phyloP scores from a whole-genome alignment of 2,888 invertebrate genomes.

The Spodoptera littoralis region DNA sequence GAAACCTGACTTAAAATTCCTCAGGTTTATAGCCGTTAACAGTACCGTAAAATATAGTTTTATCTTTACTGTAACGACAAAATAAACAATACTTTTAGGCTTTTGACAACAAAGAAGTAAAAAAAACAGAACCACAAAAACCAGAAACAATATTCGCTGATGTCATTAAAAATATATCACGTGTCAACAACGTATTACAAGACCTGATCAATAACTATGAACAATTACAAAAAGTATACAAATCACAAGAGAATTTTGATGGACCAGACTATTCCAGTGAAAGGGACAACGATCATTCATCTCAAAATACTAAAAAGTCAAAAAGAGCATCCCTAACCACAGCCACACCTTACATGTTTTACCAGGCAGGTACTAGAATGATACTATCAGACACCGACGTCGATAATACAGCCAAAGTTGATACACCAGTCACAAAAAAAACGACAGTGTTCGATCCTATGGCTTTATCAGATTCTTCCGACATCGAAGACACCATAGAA shows the following conservation, averaged over 20 bases:
- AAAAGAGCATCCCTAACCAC: background rate
- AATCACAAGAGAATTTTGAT: slow-evolving; percentile 58
- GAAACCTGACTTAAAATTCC: too few species aligned
- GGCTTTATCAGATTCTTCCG: too few species aligned
- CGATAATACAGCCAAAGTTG: background rate
- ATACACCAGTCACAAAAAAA: too few species aligned
- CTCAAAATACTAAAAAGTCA: slow-evolving; percentile 4
- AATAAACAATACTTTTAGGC: slow-evolving; percentile 36
- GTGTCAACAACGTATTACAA: slow-evolving; percentile 71
- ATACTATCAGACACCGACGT: slow-evolving; percentile 53
- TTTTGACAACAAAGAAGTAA: slow-evolving; percentile 19
- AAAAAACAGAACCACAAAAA: slow-evolving; percentile 10
- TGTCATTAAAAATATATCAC: slow-evolving; percentile 74
- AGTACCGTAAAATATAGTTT: too few species aligned
- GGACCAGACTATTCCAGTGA: slow-evolving; percentile 8
- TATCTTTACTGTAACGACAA: background rate
- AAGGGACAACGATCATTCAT: background rate
- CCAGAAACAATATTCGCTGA: slow-evolving; percentile 63
- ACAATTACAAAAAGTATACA: slow-evolving; percentile 67
- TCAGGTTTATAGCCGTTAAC: too few species aligned
- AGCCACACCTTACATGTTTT: background rate
- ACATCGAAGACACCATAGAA: too few species aligned
- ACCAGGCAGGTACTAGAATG: slow-evolving; percentile 55
- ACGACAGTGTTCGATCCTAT: too few species aligned
- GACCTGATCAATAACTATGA: slow-evolving; percentile 74